Evolutionary conservation across 2,113 vertebrate species (phyloP).

Genomic region (Brienomyrus longianalis): DNA sequence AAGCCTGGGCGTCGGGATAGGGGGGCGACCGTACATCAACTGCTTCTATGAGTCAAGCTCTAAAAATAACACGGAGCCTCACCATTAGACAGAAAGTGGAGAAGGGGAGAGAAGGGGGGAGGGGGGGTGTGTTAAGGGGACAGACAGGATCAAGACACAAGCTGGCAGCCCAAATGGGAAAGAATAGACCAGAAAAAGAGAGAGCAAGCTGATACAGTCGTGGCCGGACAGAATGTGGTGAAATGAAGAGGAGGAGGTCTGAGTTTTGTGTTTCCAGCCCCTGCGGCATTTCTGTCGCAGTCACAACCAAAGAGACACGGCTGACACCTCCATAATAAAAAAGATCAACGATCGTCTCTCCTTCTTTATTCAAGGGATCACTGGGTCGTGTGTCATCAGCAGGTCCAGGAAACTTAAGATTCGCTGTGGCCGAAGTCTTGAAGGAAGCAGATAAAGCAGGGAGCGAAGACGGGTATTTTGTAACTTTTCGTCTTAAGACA

Average conservation of each 20-base stretch:
- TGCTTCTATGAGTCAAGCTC: conserved; percentile 42
- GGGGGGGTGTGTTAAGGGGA: neutral
- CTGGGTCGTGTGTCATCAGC: neutral
- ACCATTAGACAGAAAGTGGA: conserved; percentile 11
- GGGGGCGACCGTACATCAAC: conserved; percentile 24
- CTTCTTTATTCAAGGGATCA: neutral
- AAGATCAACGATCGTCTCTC: neutral
- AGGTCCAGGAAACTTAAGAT: conserved; percentile 14
- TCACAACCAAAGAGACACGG: neutral
- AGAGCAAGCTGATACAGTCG: no score
- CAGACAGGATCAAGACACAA: neutral
- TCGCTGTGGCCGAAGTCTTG: conserved; percentile 20
- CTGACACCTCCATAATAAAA: neutral
- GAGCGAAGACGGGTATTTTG: neutral
- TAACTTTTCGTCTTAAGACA: neutral
- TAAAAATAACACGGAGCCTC: conserved; percentile 37
- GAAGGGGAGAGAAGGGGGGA: neutral
- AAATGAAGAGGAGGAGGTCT: neutral
- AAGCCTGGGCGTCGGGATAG: conserved; percentile 20
- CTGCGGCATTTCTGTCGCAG: neutral
- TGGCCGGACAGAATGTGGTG: neutral
- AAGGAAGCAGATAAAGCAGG: neutral
- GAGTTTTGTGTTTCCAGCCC: neutral
- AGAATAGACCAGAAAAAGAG: neutral
- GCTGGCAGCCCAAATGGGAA: neutral